phyloP scores from a whole-genome alignment of 30 jellyfish, hydroid and myxozoan genomes.

The Pseudorhiza aurosa region DNA sequence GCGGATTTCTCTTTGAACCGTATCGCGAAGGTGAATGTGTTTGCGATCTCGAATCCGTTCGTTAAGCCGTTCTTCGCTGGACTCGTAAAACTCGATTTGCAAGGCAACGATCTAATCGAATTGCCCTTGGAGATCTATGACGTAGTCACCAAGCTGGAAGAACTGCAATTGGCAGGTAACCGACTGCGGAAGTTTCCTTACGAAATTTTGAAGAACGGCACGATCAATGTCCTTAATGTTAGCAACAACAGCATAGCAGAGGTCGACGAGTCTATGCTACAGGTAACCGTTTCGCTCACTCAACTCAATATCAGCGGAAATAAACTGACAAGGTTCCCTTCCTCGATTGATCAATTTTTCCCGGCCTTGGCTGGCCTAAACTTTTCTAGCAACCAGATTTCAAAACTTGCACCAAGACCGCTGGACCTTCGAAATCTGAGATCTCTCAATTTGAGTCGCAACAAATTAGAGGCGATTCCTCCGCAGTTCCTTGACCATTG shows the following conservation, averaged over 20 bases:
- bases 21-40: slow-evolving; percentile 41
- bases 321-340: slow-evolving; percentile 63
- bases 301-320: slow-evolving; percentile 69
- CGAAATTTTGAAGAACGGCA: slow-evolving; percentile 47
- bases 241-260: slow-evolving; percentile 46
- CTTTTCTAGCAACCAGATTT: slow-evolving; percentile 49
- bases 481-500: slow-evolving; percentile 56
- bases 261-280: slow-evolving; percentile 23
- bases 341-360: slow-evolving; percentile 49
- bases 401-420: slow-evolving; percentile 43
- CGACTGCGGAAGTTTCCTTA: slow-evolving; percentile 67
- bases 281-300: slow-evolving; percentile 19
- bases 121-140: slow-evolving; percentile 44
- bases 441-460: slow-evolving; percentile 58
- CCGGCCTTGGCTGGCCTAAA: slow-evolving; percentile 72
- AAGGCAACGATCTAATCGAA: slow-evolving; percentile 51
- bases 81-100: slow-evolving; percentile 74
- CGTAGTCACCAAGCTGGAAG: slow-evolving; percentile 48
- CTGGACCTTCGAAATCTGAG: slow-evolving; percentile 52
- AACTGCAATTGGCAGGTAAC: slow-evolving; percentile 58
- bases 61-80: slow-evolving; percentile 54
- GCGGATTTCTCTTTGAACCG: slow-evolving; percentile 85
- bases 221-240: slow-evolving; percentile 58
- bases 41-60: slow-evolving; percentile 5
- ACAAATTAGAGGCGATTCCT: slow-evolving; percentile 61